Percentiles rank a stretch among this genome's conserved stretches.
phyloP scores from a whole-genome alignment of 1,140 invertebrate species.

The Drosophila aff. region DNA sequence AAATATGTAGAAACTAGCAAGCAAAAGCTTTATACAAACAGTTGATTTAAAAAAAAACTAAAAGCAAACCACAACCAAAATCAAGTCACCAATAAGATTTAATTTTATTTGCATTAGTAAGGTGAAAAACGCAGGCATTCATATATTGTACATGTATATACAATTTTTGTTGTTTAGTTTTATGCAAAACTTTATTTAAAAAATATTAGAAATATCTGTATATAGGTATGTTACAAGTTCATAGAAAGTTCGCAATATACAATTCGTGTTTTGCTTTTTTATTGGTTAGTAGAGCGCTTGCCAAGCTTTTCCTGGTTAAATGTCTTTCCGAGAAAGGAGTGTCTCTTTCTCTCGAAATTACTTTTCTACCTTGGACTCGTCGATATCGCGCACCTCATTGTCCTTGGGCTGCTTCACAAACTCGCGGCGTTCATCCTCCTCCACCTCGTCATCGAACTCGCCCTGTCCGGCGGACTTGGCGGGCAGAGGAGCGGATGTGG shows the following conservation, averaged over 20 bases:
- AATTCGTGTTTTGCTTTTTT: slow-evolving; percentile 18
- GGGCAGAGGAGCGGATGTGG: slow-evolving; percentile 47
- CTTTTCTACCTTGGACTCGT: slow-evolving; percentile 67
- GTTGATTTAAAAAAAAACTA: slow-evolving; percentile 9
- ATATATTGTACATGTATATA: slow-evolving; percentile 41
- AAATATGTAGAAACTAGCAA: slow-evolving; percentile 8
- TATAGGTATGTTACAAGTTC: slow-evolving; percentile 72
- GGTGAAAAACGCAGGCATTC: slow-evolving; percentile 53
- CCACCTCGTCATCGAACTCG: slow-evolving; percentile 60
- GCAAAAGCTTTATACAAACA: slow-evolving; percentile 30
- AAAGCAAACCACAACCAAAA: slow-evolving; percentile 52
- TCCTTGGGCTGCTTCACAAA: slow-evolving; percentile 66
- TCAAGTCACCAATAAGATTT: slow-evolving; percentile 34
- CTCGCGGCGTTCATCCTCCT: slow-evolving; percentile 51
- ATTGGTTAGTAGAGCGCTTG: slow-evolving; percentile 68
- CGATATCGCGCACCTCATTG: slow-evolving; percentile 70
- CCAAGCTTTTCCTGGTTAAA: slow-evolving; percentile 61
- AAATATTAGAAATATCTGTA: slow-evolving; percentile 68
- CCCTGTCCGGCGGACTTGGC: slow-evolving; percentile 10
- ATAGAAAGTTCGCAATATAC: slow-evolving; percentile 67
- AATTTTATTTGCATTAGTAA: slow-evolving; percentile 21
- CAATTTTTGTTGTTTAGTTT: slow-evolving; percentile 44
- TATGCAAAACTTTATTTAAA: slow-evolving; percentile 73
- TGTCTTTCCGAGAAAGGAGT: slow-evolving; percentile 23
- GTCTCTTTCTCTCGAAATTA: slow-evolving; percentile 22